Evolutionary conservation across 1,140 invertebrate genomes (phyloP), one percentile per base, ranked within the genome.

Genomic region (Drosophila tsacasi): DNA sequence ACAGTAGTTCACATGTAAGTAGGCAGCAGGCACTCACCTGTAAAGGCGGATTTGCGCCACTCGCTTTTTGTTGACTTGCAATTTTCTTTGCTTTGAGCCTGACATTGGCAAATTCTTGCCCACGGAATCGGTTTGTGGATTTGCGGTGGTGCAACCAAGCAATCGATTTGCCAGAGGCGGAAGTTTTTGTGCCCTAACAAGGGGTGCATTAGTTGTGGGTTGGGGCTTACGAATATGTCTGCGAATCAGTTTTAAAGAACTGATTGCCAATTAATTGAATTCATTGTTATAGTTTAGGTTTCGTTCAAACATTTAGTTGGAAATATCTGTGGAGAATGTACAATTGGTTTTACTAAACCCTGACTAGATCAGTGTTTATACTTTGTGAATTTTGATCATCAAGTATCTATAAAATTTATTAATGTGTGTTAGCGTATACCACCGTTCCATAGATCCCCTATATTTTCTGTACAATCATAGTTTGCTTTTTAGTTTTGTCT

Each of bases 1-100:
- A 25, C 67, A 54, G 17, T 12, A 17, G 46, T 30, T 35, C 54
- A 77, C 52, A 79, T 67, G 85, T 87, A 78, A 87, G 84, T 77
- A 42, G 10, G 10, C n/a, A n/a, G 35, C 37, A 25, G 46, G 35
- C 37, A 37, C 49, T 49, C 47, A 77, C 55, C 63, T 77, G 76
- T 71, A 44, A 60, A 37, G 61, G 60, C 69, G 57, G 52, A 47
- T 76, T 75, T n/a, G 15, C 19, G 32, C 30, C 35, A 15, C 32
- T 64, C n/a, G 19, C 19, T 39, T 54, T 77, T 30, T 58, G 57
- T 77, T 77, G 75, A 62, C 63, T 77, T 58, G 63, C 63, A 50
- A 21, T 58, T 78, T 59, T 35, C 35, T 55, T 55, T 55, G 35
- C 65, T 25, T 58, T 69, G 35, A 19, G 59, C 30, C 49, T 71